These are phyloP conservation scores for Triplophysa dalaica DNA, from an alignment of 2,113 vertebrate genomes.

Conservation along the genomic window DNA sequence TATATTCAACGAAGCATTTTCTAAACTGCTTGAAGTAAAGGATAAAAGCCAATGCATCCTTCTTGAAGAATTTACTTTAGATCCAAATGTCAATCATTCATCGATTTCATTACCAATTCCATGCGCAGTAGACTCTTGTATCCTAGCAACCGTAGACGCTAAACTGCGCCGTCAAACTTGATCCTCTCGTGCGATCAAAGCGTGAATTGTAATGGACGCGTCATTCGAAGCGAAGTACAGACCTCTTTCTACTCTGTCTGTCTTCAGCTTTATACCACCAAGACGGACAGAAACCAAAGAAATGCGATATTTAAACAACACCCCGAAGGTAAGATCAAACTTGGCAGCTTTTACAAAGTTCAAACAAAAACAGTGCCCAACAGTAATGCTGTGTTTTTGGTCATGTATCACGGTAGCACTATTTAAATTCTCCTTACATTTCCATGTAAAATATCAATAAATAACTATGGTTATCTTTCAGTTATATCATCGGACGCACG, in stretches of 20 bases:
- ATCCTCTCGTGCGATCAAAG: background rate
- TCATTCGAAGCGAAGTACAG: slow-evolving; percentile 47
- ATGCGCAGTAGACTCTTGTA: slow-evolving; percentile 14
- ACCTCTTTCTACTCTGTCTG: slow-evolving; percentile 57
- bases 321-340: slow-evolving; percentile 56
- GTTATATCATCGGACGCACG: too few species aligned
- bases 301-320: slow-evolving; percentile 60
- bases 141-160: slow-evolving; percentile 61
- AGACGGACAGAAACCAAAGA: slow-evolving; percentile 58
- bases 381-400: too few species aligned
- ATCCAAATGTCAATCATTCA: too few species aligned
- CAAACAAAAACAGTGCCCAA: background rate
- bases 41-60: background rate
- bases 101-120: background rate
- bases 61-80: background rate
- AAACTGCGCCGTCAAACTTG: background rate
- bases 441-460: too few species aligned
- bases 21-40: background rate
- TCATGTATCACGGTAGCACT: too few species aligned
- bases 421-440: too few species aligned
- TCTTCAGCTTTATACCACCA: slow-evolving; percentile 64
- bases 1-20: background rate
- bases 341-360: background rate
- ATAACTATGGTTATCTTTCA: too few species aligned
- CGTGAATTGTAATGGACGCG: slow-evolving; percentile 58